phyloP scores from a whole-genome alignment of 2,113 vertebrate species.

The Cyanoramphus novaezelandiae region DNA sequence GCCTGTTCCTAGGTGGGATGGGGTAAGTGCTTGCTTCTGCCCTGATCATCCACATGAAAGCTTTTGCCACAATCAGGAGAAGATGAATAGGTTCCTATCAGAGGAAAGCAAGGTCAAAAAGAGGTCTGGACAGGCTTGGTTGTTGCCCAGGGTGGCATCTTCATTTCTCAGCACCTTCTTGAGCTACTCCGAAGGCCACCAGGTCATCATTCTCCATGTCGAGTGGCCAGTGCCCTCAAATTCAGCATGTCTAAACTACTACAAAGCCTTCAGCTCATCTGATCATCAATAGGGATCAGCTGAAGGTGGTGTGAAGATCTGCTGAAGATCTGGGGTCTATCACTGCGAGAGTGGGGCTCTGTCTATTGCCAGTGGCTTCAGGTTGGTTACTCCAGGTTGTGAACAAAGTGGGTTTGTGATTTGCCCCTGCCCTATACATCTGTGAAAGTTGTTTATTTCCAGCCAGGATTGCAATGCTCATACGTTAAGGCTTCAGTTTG shows the following conservation, averaged over 20 bases:
- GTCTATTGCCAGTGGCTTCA: not conserved
- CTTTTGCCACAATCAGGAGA: not conserved
- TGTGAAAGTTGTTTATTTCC: conserved; percentile 6
- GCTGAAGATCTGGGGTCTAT: not conserved
- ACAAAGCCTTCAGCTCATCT: not conserved
- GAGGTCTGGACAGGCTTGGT: not conserved
- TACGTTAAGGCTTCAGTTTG: conserved; percentile 38
- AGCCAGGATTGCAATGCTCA: not conserved
- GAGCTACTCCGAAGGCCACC: not conserved
- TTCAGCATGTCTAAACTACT: not conserved
- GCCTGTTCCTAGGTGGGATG: not conserved
- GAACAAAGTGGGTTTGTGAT: not conserved
- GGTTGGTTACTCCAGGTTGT: not conserved
- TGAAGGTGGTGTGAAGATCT: not conserved
- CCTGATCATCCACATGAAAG: accelerated
- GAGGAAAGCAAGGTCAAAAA: not conserved
- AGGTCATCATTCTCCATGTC: not conserved
- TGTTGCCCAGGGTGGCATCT: not conserved
- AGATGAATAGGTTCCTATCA: not conserved
- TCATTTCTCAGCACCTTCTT: not conserved
- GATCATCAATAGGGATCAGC: not conserved
- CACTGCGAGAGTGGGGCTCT: not conserved
- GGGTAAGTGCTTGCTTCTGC: not conserved
- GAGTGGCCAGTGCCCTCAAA: not conserved
- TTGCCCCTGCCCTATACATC: not conserved